Evolutionary conservation across 23 tunicate genomes (phyloP).

Genomic region (Trididemnum nubilum): DNA sequence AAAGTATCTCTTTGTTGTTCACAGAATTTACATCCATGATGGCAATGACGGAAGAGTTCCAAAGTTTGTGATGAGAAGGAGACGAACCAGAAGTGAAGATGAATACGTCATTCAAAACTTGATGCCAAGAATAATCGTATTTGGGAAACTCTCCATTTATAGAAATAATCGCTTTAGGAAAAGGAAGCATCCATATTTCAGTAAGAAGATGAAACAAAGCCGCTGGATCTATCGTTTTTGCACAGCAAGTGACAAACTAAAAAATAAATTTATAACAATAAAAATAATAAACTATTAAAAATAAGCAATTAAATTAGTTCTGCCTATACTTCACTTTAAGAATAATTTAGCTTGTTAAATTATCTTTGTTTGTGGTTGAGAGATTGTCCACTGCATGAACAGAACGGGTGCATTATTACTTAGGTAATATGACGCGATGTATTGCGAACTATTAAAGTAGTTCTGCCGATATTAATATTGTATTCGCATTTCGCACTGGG

Average conservation of each 20-base stretch:
- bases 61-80: slow-evolving; percentile 18
- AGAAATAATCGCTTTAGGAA: slow-evolving; percentile 22
- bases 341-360: too few relatives aligned
- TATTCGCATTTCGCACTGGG: too few relatives aligned
- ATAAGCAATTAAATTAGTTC: too few relatives aligned
- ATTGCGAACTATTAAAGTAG: too few relatives aligned
- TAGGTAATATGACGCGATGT: too few relatives aligned
- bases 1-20: not conserved
- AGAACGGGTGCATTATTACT: too few relatives aligned
- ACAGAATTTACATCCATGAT: slow-evolving; percentile 14
- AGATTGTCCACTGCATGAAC: too few relatives aligned
- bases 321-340: too few relatives aligned
- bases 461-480: too few relatives aligned
- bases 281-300: too few relatives aligned
- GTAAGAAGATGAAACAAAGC: not conserved
- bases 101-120: slow-evolving; percentile 41
- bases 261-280: too few relatives aligned
- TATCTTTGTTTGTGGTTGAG: too few relatives aligned
- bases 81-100: slow-evolving; percentile 31
- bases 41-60: not conserved
- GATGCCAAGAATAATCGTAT: slow-evolving; percentile 32
- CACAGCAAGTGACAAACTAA: slow-evolving; percentile 29
- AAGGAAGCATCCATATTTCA: slow-evolving; percentile 11
- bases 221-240: not conserved
- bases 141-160: slow-evolving; percentile 17